Conservation (phyloP, 1,140 invertebrate species). For the Stegodyphus dumicola region DNA sequence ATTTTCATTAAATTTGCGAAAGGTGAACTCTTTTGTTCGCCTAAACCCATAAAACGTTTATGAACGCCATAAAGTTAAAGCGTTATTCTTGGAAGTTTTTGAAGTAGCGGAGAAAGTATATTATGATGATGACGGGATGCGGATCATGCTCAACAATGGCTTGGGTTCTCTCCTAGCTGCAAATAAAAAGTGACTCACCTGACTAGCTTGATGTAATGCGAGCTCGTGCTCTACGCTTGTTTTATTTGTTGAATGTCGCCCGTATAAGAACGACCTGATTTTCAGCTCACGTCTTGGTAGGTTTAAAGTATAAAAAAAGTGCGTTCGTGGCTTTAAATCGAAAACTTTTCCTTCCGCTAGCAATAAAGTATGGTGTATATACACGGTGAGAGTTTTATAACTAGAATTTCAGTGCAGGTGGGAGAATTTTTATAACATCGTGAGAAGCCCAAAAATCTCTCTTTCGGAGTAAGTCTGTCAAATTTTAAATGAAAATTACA, state of each 20-base stretch:
- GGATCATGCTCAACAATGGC: too few relatives aligned
- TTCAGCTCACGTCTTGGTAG: neutral
- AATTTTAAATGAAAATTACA: too few relatives aligned
- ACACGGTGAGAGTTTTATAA: neutral
- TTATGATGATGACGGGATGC: constrained; percentile 22
- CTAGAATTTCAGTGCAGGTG: neutral
- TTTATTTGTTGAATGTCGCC: neutral
- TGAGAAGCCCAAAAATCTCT: too few relatives aligned
- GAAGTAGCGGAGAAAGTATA: neutral
- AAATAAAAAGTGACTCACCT: neutral
- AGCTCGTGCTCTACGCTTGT: neutral
- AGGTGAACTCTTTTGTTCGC: constrained; percentile 42
- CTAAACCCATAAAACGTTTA: constrained; percentile 50
- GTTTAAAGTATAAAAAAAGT: too few relatives aligned
- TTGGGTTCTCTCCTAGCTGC: neutral
- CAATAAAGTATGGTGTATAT: too few relatives aligned
- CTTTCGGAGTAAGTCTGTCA: too few relatives aligned
- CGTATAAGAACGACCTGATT: neutral
- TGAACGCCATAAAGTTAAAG: constrained; percentile 52
- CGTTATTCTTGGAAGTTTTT: constrained; percentile 38
- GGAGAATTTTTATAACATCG: too few relatives aligned
- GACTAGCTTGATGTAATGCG: neutral
- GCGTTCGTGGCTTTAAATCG: neutral
- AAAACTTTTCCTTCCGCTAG: neutral
- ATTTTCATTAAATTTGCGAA: constrained; percentile 53